phyloP scores from a whole-genome alignment of 2,888 invertebrate genomes.

The Eulithis prunata region DNA sequence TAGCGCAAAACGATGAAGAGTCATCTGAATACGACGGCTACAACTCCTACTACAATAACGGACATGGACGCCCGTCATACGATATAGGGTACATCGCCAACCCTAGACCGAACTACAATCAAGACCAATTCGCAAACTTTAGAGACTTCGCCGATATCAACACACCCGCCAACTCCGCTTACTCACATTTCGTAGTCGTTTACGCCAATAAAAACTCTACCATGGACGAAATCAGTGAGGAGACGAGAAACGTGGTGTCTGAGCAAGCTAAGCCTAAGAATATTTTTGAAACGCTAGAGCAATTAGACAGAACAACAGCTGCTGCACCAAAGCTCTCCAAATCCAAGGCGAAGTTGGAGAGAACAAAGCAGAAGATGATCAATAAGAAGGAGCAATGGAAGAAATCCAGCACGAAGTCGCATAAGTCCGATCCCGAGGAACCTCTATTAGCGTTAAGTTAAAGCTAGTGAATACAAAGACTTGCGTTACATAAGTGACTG shows the following conservation, averaged over 20 bases:
- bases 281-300: slow-evolving; percentile 91
- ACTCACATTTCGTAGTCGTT: slow-evolving; percentile 92
- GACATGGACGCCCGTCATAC: slow-evolving; percentile 88
- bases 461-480: slow-evolving; percentile 75
- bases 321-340: slow-evolving; percentile 79
- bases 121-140: slow-evolving; percentile 95
- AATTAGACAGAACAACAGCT: slow-evolving; percentile 85
- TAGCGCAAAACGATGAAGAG: slow-evolving; percentile 89
- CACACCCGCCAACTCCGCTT: slow-evolving; percentile 90
- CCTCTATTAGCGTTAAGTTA: slow-evolving; percentile 88
- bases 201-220: slow-evolving; percentile 92
- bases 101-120: slow-evolving; percentile 89
- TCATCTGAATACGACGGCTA: slow-evolving; percentile 81
- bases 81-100: slow-evolving; percentile 86
- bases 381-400: slow-evolving; percentile 79
- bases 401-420: slow-evolving; percentile 68
- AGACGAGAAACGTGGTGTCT: slow-evolving; percentile 70
- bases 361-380: slow-evolving; percentile 72
- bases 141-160: slow-evolving; percentile 96
- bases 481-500: slow-evolving; percentile 73
- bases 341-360: slow-evolving; percentile 86
- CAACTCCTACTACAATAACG: slow-evolving; percentile 86
- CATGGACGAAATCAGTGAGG: slow-evolving; percentile 79
- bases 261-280: slow-evolving; percentile 86
- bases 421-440: slow-evolving; percentile 84